Base-by-base conservation (phyloP, 30 jellyfish, hydroid and myxozoan species). In the Cassiopea andromeda region DNA sequence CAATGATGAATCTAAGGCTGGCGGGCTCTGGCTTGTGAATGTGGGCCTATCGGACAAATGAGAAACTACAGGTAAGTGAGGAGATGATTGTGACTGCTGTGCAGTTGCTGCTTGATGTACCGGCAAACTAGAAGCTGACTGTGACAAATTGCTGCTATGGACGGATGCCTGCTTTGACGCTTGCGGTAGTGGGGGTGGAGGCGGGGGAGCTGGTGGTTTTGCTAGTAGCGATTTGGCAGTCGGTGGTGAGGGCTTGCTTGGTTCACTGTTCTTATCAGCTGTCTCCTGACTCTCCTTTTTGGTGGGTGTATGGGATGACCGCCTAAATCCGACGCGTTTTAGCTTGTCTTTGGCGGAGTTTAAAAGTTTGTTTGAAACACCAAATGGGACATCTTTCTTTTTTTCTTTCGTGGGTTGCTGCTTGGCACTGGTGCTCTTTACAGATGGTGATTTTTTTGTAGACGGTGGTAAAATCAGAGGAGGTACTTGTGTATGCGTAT, bases 261-360 rank as follows among this genome's bases (percentile, higher is more conserved):
- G 68, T 10, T 44, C 68, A 15, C 84, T 86, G 4, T 50, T 66
- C 50, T 69, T 69, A 14, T 61, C 94, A 15, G 27, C 73, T 7
- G 80, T 27, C 38, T 66, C 94, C 18, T 71, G 76, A 47, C 14
- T 83, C 16, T 50, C 47, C 6, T 49, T 77, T 2, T 27, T 3
- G 1, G 44, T 15, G 1, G 90, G 14, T n/a, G 78, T 69, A 16
- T 83, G 91, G n/a, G 88, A 73, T 1, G 85, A 59, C 60, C 90
- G 77, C 79, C 60, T 80, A 48, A 73, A 71, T 4, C 96, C 92
- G 27, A 89, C 96, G 12, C 91, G 58, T 54, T 82, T 81, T 68
- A 89, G 73, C 50, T 75, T 89, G 71, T 61, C 88, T 59, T 81
- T 80, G 48, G 96, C 96, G 61, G 64, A 71, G 57, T 75, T 66